Evolutionary conservation across 2,113 vertebrate species (phyloP), one percentile per base, ranked within the genome.

Genomic region (Camarhynchus parvulus): DNA sequence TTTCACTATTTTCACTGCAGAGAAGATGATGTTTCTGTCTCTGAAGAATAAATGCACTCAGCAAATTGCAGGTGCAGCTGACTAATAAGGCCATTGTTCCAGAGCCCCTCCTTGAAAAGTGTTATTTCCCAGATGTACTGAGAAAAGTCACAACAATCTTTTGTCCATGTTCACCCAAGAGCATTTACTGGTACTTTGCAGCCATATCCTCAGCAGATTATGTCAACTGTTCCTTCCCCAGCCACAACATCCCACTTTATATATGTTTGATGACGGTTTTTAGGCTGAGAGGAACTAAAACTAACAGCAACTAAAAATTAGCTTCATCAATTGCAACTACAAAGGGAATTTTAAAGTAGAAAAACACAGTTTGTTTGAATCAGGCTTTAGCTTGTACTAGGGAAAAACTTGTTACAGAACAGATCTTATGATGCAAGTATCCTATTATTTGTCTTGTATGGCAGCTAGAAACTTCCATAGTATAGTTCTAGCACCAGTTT

Each of bases 21-120:
- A 75, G 61, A 81, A 59, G 31, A 47, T 46, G 24, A 55, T 49
- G 22, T 52, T 96, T 78, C 77, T 68, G 21, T 30, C 75, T 31
- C 52, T 56, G 83, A 91, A 68, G 69, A 87, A 92, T 47, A 89
- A 92, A 74, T 27, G 11, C 16, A 12, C 69, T 83, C 61, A 37
- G 81, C 53, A 93, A 89, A 75, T 9, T 53, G 39, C 83, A 94
- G 83, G 81, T 82, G 69, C 69, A 78, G 83, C 77, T 81, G 73
- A 96, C 80, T n/a, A 90, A 10, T 21, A 80, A 44, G 55, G 15
- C 80, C 66, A 42, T 47, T 94, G 83, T 90, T 93, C 59, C 79
- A 67, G 4, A 83, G 73, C 28, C 41, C 52, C 49, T 84, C 66
- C 61, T 47, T 69, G 68, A 78, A 56, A 86, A 80, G 33, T 15